phyloP scores from a whole-genome alignment of 2,113 vertebrate species.

The Perca fluviatilis region DNA sequence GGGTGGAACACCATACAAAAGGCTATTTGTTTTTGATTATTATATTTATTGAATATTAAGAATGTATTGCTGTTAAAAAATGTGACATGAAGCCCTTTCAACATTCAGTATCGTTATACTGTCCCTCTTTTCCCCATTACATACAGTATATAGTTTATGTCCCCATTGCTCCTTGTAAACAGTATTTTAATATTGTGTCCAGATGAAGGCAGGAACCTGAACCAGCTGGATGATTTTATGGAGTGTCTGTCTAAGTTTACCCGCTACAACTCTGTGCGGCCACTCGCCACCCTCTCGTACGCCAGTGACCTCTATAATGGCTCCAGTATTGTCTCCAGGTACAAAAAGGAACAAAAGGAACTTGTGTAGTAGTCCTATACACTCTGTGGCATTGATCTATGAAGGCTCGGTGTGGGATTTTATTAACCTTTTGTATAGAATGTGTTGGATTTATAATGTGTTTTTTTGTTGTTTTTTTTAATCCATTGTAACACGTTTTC shows the following conservation, averaged over 20 bases:
- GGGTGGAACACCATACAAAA: background rate
- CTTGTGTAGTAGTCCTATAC: background rate
- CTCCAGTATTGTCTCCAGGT: constrained; percentile 99
- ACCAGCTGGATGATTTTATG: constrained; percentile 98
- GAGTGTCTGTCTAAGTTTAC: constrained; percentile 99
- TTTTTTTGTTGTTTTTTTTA: too few species aligned
- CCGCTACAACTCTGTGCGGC: constrained; percentile 96
- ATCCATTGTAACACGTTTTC: background rate
- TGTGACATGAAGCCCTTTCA: background rate
- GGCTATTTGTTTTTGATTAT: background rate
- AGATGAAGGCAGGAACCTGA: constrained; percentile 96
- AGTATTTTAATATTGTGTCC: constrained; percentile 25
- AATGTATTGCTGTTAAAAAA: background rate
- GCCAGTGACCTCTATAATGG: constrained; percentile 99
- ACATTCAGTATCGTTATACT: background rate
- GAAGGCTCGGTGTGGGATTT: background rate
- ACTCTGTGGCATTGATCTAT: background rate
- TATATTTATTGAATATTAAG: background rate
- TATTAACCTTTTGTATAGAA: background rate
- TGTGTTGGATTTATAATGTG: background rate
- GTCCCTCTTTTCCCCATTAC: background rate
- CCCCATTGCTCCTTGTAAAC: background rate
- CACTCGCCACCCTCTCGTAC: constrained; percentile 95
- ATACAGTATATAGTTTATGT: background rate
- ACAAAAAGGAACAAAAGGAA: background rate